These are phyloP conservation scores for Toxostoma redivivum DNA, from an alignment of 2,113 vertebrate species.

Conservation along the genomic window DNA sequence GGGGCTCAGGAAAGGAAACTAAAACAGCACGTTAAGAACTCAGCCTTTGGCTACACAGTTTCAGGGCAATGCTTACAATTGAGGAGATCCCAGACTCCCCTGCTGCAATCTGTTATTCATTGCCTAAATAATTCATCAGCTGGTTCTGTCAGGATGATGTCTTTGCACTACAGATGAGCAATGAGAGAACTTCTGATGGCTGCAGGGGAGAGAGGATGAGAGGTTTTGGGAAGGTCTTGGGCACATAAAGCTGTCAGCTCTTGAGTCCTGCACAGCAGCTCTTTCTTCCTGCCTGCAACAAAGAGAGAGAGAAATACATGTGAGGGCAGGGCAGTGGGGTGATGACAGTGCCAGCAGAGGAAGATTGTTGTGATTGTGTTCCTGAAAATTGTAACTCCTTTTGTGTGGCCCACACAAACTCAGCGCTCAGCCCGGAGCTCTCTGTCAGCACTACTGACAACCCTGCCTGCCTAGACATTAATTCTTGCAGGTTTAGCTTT, in stretches of 20 bases:
- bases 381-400: not conserved
- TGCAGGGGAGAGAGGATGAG: not conserved
- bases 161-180: conserved; percentile 23
- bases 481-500: not conserved
- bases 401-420: not conserved
- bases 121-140: conserved; percentile 38
- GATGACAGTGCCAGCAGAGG: not conserved
- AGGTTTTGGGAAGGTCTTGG: not conserved
- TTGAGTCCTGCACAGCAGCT: not conserved
- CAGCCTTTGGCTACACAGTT: not conserved
- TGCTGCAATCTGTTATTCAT: not conserved
- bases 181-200: not conserved
- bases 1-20: not conserved
- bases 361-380: not conserved
- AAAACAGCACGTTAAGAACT: not conserved
- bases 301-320: not conserved
- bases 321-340: not conserved
- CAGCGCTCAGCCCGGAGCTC: not conserved
- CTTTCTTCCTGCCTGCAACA: not conserved
- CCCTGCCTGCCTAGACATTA: not conserved
- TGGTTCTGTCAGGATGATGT: not conserved
- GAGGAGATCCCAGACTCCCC: not conserved
- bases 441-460: not conserved
- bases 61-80: not conserved
- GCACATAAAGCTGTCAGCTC: not conserved